phyloP scores from a whole-genome alignment of 2,888 invertebrate genomes.

The Ectemnius continuus region DNA sequence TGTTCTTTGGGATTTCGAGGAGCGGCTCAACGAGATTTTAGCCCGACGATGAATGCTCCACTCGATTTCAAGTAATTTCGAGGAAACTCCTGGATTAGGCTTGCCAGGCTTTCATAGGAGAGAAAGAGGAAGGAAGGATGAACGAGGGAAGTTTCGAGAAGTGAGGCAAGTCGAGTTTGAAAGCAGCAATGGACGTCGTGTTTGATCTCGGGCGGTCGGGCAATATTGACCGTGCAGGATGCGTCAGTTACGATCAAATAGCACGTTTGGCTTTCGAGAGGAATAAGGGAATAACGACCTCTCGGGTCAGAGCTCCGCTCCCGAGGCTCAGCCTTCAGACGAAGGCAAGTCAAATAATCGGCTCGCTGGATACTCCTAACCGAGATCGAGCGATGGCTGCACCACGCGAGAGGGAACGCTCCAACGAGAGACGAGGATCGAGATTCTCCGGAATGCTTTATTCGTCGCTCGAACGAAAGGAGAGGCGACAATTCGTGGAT shows the following conservation, averaged over 20 bases:
- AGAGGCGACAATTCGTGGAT: no score
- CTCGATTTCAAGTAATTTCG: background rate
- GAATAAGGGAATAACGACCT: background rate
- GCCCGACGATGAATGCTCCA: no score
- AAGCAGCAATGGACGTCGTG: background rate
- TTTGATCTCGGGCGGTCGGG: background rate
- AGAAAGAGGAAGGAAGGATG: no score
- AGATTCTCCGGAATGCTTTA: background rate
- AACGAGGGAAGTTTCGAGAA: background rate
- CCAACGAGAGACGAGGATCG: background rate
- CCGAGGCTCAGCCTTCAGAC: background rate
- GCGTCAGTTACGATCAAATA: conserved; percentile 10
- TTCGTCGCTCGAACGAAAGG: no score
- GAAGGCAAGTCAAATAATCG: conserved; percentile 7
- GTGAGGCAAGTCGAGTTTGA: background rate
- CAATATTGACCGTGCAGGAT: conserved; percentile 12
- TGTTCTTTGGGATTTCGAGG: no score
- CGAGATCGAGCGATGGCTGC: background rate
- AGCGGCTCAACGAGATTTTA: no score
- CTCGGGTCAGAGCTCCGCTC: background rate
- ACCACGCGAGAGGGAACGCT: no score
- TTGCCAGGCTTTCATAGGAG: no score
- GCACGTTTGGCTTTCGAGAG: conserved; percentile 3
- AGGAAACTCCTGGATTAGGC: no score
- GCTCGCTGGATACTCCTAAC: background rate